Percentiles rank a stretch among this genome's conserved stretches.
phyloP scores from a whole-genome alignment of 2,888 invertebrate genomes.

The Cremastobaeus sp. region DNA sequence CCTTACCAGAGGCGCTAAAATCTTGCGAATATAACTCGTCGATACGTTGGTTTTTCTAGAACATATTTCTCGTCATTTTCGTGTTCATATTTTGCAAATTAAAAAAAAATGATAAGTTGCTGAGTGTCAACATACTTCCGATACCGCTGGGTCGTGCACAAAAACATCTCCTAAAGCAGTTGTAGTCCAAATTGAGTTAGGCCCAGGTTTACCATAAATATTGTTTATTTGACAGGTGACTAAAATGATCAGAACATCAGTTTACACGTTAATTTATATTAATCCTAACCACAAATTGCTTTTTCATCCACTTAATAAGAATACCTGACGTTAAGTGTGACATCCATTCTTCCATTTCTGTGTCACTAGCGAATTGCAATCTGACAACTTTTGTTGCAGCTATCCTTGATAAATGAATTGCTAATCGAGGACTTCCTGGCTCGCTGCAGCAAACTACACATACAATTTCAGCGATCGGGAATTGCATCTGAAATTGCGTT shows the following conservation, averaged over 20 bases:
- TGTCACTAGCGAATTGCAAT: conserved; percentile 89
- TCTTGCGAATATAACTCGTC: conserved; percentile 79
- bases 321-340: conserved; percentile 86
- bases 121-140: no score
- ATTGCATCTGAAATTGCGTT: conserved; percentile 80
- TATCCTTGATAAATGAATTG: conserved; percentile 85
- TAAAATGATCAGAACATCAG: no score
- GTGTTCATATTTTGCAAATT: neutral
- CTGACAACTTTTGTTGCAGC: conserved; percentile 81
- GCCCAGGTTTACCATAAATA: conserved; percentile 84
- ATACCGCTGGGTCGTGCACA: conserved; percentile 86
- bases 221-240: conserved; percentile 87
- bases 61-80: neutral
- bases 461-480: conserved; percentile 87
- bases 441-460: conserved; percentile 89
- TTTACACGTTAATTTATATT: no score
- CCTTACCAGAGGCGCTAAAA: conserved; percentile 85
- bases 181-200: conserved; percentile 87
- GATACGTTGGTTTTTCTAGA: conserved; percentile 71
- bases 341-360: conserved; percentile 94
- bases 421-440: conserved; percentile 87
- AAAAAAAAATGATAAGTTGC: no score
- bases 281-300: no score
- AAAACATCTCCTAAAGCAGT: conserved; percentile 89
- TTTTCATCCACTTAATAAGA: no score